Evolutionary conservation across 2,888 invertebrate genomes (phyloP), one percentile per base, ranked within the genome.

Genomic region (Bombyx huttoni): DNA sequence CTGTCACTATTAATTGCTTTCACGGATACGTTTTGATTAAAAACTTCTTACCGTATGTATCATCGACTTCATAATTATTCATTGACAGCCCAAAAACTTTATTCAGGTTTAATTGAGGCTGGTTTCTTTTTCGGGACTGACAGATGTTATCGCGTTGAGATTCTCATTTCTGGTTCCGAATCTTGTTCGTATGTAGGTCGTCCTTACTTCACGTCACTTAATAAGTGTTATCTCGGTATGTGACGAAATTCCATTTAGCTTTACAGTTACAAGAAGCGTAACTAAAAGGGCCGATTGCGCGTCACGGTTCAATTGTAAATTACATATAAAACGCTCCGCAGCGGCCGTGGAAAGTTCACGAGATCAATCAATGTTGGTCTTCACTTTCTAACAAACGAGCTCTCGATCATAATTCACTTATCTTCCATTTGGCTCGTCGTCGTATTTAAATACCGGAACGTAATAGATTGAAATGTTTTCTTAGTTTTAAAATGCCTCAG

Each of bases 1-100:
- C 64, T 65, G 69, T 78, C 73, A 73, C 63, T 67, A 78, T 78
- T 78, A 81, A 82, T 82, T 81, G 75, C 70, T 72, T 81, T 77
- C 75, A 75, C 73, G 70, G 71, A 66, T 75, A 40, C 48, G 51
- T 56, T 69, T 70, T 71, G 68, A 75, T 73, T 72, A 72, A 73
- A 65, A 67, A 63, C 68, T 68, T 68, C 64, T 58, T 59, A 59
- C 58, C 53, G 56, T 63, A 58, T 62, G 56, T 63, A 58, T 62
- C 64, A 56, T 62, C 58, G 55, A 58, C 64, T 59, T 61, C 62
- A 60, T 64, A 65, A 68, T 61, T 61, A 60, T 24, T 24, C 24
- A 24, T 24, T 24, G 24, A 62, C 58, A 58, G 59, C 55, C 55
- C 60, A 61, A 63, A 60, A 53, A 57, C 62, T 62, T 65, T 67